phyloP scores from a whole-genome alignment of 2,113 vertebrate species.

The Thunnus maccoyii region DNA sequence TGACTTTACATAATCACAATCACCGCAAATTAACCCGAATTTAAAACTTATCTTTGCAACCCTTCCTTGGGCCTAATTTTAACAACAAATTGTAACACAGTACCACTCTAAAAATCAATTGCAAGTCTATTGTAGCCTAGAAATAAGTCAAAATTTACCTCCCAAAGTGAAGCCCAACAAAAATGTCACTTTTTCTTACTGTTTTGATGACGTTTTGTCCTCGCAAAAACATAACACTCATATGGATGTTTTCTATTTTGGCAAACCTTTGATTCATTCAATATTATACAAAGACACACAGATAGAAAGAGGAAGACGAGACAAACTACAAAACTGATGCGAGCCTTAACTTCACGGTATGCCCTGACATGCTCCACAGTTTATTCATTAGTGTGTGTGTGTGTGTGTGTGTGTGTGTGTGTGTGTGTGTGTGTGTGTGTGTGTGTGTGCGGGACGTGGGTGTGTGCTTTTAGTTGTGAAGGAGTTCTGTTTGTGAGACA shows the following conservation, averaged over 20 bases:
- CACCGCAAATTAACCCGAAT: too few relatives aligned
- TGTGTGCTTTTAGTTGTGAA: conserved; percentile 42
- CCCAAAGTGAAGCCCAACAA: too few relatives aligned
- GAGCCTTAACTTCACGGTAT: conserved; percentile 1
- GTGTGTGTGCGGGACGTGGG: conserved; percentile 16
- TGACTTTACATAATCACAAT: too few relatives aligned
- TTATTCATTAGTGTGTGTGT: conserved; percentile 55
- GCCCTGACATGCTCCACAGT: conserved; percentile 21
- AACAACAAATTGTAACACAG: too few relatives aligned
- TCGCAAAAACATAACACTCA: not conserved
- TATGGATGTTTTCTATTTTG: not conserved
- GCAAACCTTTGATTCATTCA: not conserved
- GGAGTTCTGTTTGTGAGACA: conserved; percentile 21
- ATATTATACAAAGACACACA: conserved; percentile 5
- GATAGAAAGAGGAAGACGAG: conserved; percentile 27
- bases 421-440: too few relatives aligned
- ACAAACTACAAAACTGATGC: conserved; percentile 19
- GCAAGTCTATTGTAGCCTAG: too few relatives aligned
- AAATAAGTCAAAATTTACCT: too few relatives aligned
- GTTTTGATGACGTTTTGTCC: not conserved
- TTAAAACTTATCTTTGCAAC: too few relatives aligned
- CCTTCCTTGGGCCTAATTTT: too few relatives aligned
- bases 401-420: too few relatives aligned
- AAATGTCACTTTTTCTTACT: too few relatives aligned
- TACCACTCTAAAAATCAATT: too few relatives aligned